Evolutionary conservation across 2,888 invertebrate genomes (phyloP).

Genomic region (Asteroscopus sphinx): DNA sequence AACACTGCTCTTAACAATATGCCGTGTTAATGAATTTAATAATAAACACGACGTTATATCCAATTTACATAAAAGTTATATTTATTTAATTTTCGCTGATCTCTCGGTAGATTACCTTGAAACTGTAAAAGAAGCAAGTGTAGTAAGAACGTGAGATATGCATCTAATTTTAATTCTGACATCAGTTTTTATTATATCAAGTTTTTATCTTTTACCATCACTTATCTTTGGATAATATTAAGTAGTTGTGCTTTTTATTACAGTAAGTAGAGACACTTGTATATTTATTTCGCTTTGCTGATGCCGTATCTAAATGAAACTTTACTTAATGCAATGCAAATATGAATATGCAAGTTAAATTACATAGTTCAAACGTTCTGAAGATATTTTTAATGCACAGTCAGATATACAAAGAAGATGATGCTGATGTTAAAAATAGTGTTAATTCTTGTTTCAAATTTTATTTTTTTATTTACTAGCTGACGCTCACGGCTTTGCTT

Average conservation of each 20-base stretch:
- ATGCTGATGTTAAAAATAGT: constrained; percentile 15
- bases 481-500: too few species aligned
- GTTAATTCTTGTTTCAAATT: constrained; percentile 24
- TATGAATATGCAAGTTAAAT: constrained; percentile 57
- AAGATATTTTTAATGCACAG: constrained; percentile 33
- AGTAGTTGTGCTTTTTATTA: constrained; percentile 34
- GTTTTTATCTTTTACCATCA: constrained; percentile 27
- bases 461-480: too few species aligned
- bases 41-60: background rate
- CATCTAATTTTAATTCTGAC: constrained; percentile 45
- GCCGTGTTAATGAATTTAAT: constrained; percentile 13
- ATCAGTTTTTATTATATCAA: constrained; percentile 21
- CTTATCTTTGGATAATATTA: constrained; percentile 33
- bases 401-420: constrained; percentile 10
- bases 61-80: constrained; percentile 33
- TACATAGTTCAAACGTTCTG: constrained; percentile 60
- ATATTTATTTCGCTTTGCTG: constrained; percentile 29
- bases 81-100: constrained; percentile 32
- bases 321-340: constrained; percentile 44
- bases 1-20: background rate
- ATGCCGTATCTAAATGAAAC: constrained; percentile 36
- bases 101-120: constrained; percentile 16
- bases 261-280: constrained; percentile 17
- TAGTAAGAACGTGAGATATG: constrained; percentile 16
- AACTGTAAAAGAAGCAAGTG: constrained; percentile 22